Base-by-base conservation (phyloP, 37 sponge, comb jelly and placozoan species). In the Oscarella lobularis region DNA sequence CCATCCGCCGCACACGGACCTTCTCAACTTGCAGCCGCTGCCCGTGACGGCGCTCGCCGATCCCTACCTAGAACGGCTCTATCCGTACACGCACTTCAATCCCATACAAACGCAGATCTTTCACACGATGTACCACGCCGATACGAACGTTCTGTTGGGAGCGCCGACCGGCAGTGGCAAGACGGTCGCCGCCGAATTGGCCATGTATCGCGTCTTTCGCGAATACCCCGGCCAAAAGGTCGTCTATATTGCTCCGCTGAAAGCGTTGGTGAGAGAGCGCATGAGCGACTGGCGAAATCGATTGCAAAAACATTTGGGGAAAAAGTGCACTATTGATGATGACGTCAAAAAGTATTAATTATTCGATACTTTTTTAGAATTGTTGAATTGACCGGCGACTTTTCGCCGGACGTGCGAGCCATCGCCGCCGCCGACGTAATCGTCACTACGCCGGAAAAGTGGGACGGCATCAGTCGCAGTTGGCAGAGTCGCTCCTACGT, bases 371-470 rank as follows among this genome's bases (percentile, higher is more conserved):
- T n/a, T n/a, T 31, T 9, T 35, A 88, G 82, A 35, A 88, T 97
- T 36, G 85, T 97, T 38, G 99, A 97, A 83, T 72, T 97, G 72
- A 97, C 99, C 1, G 99, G 99, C 4, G 99, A 97, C 74, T 87
- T 89, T 66, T 67, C 92, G 6, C 99, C 99, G 9, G 99, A 97
- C 74, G 83, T 90, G 60, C 80, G 84, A 38, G 90, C 94, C 39
- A 90, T 97, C 31, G 87, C 80, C 36, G 36, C 31, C 5, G 86
- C 99, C 77, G 99, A 97, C 75, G 78, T 97, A 76, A 97, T 97
- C 27, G 92, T 97, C 3, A 97, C 99, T 33, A 97, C 99, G 33
- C 99, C 99, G n/a, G 99, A 97, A 79, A 97, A 97, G 80, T 97
- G 99, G 99, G 99, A 97, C 71, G 94, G 99, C 5, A 90, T 97